Base-by-base conservation (phyloP, 1,140 invertebrate species). In the Drosophila varians region DNA sequence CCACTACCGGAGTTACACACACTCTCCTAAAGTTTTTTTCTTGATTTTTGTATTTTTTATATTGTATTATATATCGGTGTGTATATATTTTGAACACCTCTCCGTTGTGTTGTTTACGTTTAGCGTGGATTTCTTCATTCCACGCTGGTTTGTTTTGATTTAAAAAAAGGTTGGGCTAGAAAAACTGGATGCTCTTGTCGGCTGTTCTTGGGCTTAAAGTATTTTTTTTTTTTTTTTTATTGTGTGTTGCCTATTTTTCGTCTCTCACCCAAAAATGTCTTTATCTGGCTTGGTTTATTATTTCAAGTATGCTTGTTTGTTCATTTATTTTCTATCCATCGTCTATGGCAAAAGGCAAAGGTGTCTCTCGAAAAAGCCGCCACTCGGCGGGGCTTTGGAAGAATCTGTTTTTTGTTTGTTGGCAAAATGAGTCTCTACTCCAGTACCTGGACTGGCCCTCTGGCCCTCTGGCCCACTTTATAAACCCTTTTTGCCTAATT, bases 141-240 rank as follows among this genome's bases (percentile, higher is more conserved):
- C 73, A 87, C 69, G 62, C 76, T 80, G 52, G 77, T 86, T 86
- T 86, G 80, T 86, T 86, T 86, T 86, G 80, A 80, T 84, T 87
- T 75, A 61, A n/a, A 46, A 69, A 70, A 34, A 34, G 75, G 74
- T 68, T 77, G 62, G 49, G 62, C 71, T 64, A 74, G 57, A 77
- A 78, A 83, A 83, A 84, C 80, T 86, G 79, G 79, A 62, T 84
- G 79, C 75, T 61, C 76, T 78, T 74, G 71, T 79, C 42, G 52
- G 52, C 72, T 73, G 73, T 73, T 79, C 57, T 79, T 58, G 49
- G 70, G 72, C 75, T 77, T 60, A 77, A 74, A 64, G 64, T 70
- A 60, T 74, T 79, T 74, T 53, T 53, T 68, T 77, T 64, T 69
- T 43, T 65, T 61, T 70, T 47, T 60, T 47, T 38, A 25, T 48